These are phyloP conservation scores for Gymnocephalus cernua DNA, from an alignment of 2,113 vertebrate species.

Conservation along the genomic window DNA sequence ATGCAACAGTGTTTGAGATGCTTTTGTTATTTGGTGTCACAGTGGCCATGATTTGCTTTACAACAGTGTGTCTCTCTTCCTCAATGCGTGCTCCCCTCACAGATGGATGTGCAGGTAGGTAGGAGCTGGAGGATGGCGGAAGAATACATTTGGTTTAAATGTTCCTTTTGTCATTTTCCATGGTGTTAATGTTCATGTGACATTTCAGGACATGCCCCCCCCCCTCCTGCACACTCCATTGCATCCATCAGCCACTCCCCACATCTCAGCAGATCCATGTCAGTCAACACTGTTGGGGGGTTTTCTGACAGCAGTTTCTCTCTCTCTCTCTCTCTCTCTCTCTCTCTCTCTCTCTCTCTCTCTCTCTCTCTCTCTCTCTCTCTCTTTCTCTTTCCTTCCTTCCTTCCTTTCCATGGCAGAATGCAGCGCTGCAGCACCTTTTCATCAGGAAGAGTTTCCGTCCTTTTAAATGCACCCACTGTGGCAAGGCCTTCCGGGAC, in stretches of 20 bases:
- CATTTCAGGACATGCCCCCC: constrained; percentile 19
- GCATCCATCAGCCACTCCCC: constrained; percentile 2
- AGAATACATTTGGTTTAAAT: not conserved
- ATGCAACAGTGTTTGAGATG: not conserved
- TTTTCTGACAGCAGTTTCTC: not conserved
- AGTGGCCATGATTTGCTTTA: constrained; percentile 53
- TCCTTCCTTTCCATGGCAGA: constrained; percentile 87
- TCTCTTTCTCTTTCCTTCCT: too few relatives aligned
- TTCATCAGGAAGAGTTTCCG: constrained; percentile 97
- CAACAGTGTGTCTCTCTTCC: constrained; percentile 78
- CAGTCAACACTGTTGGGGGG: not conserved
- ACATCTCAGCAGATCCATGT: constrained; percentile 25
- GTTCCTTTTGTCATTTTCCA: constrained; percentile 23
- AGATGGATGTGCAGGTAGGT: constrained; percentile 97
- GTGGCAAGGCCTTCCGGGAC: constrained; percentile 96
- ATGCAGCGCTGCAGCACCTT: constrained; percentile 96
- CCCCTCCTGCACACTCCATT: constrained; percentile 18
- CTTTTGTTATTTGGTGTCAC: constrained; percentile 8
- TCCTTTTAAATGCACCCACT: constrained; percentile 96
- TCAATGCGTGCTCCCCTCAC: constrained; percentile 80
- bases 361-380: not conserved
- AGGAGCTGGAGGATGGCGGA: constrained; percentile 26
- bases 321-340: not conserved
- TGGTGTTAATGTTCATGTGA: constrained; percentile 21
- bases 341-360: not conserved